A percentile compares a stretch with the other conserved stretches of the same genome.
Evolutionary conservation across 2,888 invertebrate species (phyloP).

Genomic region (Petrolisthes manimaculis): DNA sequence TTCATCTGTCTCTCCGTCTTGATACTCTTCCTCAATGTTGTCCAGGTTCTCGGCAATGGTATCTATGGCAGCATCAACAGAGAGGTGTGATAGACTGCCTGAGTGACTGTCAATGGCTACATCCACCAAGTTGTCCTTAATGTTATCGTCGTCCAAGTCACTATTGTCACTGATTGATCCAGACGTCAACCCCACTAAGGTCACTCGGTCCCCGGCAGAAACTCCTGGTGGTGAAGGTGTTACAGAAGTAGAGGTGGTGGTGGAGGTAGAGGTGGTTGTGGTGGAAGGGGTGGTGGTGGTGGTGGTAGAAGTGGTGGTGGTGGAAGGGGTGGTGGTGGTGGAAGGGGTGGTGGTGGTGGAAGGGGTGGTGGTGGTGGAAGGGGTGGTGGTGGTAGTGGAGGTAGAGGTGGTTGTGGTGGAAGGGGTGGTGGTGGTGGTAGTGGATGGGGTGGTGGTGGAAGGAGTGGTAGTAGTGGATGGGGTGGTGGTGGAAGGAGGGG

Average conservation of each 20-base stretch:
- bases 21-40: background rate
- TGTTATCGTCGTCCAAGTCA: background rate
- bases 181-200: background rate
- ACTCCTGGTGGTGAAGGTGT: background rate
- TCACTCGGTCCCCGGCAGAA: background rate
- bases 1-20: background rate
- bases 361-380: too few relatives aligned
- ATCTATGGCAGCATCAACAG: background rate
- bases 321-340: too few relatives aligned
- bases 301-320: background rate
- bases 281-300: background rate
- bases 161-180: background rate
- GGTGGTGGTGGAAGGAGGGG: too few relatives aligned
- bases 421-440: too few relatives aligned
- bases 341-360: too few relatives aligned
- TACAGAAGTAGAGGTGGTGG: background rate
- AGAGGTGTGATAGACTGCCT: background rate
- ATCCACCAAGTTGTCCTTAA: background rate
- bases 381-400: too few relatives aligned
- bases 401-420: too few relatives aligned
- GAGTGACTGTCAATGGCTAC: background rate
- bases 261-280: too few relatives aligned
- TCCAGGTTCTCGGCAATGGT: conserved; percentile 7
- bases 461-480: too few relatives aligned
- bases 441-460: too few relatives aligned